These are phyloP conservation scores for Eupelmus urozonus DNA, from an alignment of 2,888 invertebrate species.

Conservation along the genomic window DNA sequence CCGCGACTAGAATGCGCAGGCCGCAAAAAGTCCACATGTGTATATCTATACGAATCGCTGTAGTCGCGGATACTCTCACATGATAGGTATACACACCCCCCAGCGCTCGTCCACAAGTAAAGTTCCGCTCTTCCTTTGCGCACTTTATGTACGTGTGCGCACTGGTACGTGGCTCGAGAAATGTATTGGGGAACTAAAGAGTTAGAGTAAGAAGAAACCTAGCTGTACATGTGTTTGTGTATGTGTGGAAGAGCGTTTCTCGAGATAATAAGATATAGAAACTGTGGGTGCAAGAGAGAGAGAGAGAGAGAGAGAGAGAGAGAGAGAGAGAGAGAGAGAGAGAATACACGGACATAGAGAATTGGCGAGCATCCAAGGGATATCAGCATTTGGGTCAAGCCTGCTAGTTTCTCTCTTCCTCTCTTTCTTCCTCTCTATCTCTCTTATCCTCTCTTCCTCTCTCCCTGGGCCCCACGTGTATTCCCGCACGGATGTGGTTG, in stretches of 20 bases:
- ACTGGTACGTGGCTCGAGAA: no score
- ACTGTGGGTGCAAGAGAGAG: neutral
- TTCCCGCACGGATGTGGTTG: no score
- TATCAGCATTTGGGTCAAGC: conserved; percentile 72
- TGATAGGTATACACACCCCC: no score
- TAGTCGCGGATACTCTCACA: neutral
- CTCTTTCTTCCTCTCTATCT: no score
- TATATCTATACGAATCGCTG: neutral
- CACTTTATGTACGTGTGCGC: conserved; percentile 11
- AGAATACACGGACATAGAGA: conserved; percentile 64
- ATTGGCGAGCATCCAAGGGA: conserved; percentile 71
- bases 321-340: conserved; percentile 53
- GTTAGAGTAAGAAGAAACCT: neutral
- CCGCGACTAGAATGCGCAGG: conserved; percentile 49
- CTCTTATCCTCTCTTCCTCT: no score
- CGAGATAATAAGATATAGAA: conserved; percentile 23
- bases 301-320: neutral
- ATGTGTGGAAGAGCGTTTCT: neutral
- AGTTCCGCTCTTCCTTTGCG: conserved; percentile 20
- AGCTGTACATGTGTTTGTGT: conserved; percentile 58
- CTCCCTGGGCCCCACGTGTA: no score
- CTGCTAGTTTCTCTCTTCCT: no score
- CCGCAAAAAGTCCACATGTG: conserved; percentile 19
- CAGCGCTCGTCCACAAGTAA: conserved; percentile 26
- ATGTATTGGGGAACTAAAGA: neutral